phyloP scores from a whole-genome alignment of 2,113 vertebrate species.

The Lophotis ruficrista region DNA sequence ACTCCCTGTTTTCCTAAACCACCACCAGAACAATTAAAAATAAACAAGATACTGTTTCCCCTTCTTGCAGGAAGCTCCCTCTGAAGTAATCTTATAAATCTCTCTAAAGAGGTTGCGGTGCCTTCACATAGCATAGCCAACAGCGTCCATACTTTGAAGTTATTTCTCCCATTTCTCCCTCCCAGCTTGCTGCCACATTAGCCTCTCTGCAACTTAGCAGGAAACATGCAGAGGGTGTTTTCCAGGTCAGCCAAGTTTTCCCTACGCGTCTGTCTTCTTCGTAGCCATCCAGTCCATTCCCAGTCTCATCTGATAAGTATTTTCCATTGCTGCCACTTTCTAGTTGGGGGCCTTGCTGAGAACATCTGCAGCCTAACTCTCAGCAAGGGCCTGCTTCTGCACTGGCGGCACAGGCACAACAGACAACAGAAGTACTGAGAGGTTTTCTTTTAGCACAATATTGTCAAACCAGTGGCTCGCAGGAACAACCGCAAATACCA shows the following conservation, averaged over 20 bases:
- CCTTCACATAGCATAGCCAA: not conserved
- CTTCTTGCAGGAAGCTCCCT: not conserved
- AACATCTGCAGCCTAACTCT: not conserved
- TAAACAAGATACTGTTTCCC: not conserved
- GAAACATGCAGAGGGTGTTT: not conserved
- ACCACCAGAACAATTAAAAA: not conserved
- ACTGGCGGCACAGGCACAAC: not conserved
- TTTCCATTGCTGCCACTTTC: not conserved
- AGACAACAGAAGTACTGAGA: not conserved
- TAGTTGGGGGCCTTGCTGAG: not conserved
- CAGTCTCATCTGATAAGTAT: not conserved
- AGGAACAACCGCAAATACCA: fast-evolving
- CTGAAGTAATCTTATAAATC: constrained; percentile 33
- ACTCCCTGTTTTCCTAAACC: constrained; percentile 11
- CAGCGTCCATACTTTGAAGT: not conserved
- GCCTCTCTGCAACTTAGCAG: not conserved
- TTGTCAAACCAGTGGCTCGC: fast-evolving
- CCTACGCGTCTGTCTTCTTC: fast-evolving
- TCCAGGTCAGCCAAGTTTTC: not conserved
- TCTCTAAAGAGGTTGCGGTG: not conserved
- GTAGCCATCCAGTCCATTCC: not conserved
- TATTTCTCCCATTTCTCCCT: not conserved
- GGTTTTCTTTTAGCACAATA: not conserved
- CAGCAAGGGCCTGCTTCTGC: fast-evolving
- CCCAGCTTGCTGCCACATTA: not conserved